These are phyloP conservation scores for Percopsis transmontana DNA, from an alignment of 2,113 vertebrate genomes.

Conservation along the genomic window DNA sequence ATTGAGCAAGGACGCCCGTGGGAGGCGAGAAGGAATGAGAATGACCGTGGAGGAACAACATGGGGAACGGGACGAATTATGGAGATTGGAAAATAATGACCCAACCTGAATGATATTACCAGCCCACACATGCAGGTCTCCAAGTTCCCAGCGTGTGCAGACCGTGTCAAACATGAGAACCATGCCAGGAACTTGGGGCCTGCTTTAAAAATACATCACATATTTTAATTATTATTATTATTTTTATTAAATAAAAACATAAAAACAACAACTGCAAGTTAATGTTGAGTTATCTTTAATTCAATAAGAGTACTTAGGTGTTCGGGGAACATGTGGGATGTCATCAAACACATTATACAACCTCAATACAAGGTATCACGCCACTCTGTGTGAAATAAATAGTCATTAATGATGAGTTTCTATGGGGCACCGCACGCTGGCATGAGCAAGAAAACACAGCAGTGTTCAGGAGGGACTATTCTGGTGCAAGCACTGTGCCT, in stretches of 20 bases:
- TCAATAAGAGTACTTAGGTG: background rate
- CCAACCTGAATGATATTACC: conserved; percentile 70
- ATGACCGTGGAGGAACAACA: conserved; percentile 86
- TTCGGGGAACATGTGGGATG: conserved; percentile 7
- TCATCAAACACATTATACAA: conserved; percentile 25
- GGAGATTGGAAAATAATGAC: conserved; percentile 82
- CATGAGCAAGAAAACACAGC: conserved; percentile 50
- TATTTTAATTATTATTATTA: too few species aligned
- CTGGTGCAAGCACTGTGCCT: conserved; percentile 60
- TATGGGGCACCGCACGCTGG: conserved; percentile 40
- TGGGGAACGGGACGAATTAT: conserved; percentile 81
- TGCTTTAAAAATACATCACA: conserved; percentile 15
- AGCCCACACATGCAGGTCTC: conserved; percentile 75
- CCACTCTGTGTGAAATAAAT: conserved; percentile 40
- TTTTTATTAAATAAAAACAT: too few species aligned
- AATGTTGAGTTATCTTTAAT: background rate
- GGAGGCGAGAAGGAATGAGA: conserved; percentile 89
- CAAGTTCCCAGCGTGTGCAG: conserved; percentile 53
- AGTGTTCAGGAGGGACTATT: conserved; percentile 78
- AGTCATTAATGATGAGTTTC: conserved; percentile 45
- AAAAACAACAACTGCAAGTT: conserved; percentile 21
- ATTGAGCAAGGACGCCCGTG: conserved; percentile 92
- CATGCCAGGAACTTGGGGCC: conserved; percentile 43
- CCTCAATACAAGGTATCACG: conserved; percentile 41
- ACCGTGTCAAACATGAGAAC: conserved; percentile 46